These are phyloP conservation scores for Amphipoea lucens DNA, from an alignment of 2,888 invertebrate species.

Conservation along the genomic window DNA sequence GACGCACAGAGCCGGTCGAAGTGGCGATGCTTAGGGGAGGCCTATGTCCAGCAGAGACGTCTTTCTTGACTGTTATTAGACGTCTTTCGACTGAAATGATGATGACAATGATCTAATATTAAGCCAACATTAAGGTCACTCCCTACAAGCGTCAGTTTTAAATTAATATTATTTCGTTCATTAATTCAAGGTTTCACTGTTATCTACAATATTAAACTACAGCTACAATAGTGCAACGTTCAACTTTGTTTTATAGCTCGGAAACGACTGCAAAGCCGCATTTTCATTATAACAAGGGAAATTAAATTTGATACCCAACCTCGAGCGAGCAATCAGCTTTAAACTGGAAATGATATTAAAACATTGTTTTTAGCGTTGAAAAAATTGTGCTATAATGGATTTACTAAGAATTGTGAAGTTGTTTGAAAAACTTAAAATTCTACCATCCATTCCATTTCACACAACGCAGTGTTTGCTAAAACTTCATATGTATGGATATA, in stretches of 20 bases:
- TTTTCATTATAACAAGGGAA: conserved; percentile 40
- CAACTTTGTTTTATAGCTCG: conserved; percentile 14
- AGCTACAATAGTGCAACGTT: conserved; percentile 4
- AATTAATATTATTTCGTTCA: no score
- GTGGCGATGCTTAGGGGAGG: neutral
- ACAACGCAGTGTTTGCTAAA: no score
- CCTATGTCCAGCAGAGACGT: no score
- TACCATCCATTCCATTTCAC: neutral
- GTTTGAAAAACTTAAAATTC: neutral
- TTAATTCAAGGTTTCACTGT: neutral
- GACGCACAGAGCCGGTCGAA: neutral
- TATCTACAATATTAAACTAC: conserved; percentile 14
- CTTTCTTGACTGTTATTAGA: no score
- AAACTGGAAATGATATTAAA: conserved; percentile 39
- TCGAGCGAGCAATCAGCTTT: conserved; percentile 31
- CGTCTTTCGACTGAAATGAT: no score
- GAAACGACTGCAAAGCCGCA: conserved; percentile 19
- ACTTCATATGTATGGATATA: neutral
- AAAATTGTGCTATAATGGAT: neutral
- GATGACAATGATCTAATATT: neutral
- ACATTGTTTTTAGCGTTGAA: neutral
- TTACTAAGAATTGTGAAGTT: neutral
- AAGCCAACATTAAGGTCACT: neutral
- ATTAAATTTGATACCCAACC: conserved; percentile 41
- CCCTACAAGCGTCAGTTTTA: neutral